These are phyloP conservation scores for Peromyscus aztecus DNA, from an alignment of 2,797 vertebrate species.

Conservation along the genomic window DNA sequence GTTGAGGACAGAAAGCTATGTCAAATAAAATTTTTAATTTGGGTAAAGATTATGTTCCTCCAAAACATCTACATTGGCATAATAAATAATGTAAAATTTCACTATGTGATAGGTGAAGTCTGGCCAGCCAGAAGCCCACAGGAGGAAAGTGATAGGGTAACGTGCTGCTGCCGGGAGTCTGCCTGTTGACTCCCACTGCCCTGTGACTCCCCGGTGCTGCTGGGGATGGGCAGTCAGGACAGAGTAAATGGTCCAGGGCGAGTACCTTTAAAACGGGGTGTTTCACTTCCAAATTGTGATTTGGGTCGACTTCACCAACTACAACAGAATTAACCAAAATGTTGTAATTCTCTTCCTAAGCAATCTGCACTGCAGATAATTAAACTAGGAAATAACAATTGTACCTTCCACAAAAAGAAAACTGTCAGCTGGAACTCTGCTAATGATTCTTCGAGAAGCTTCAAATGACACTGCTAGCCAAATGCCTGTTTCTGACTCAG, in stretches of 20 bases:
- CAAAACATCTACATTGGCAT: not conserved
- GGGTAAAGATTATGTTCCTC: not conserved
- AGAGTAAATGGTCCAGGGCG: not conserved
- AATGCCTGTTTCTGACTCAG: not conserved
- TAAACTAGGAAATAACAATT: slow-evolving; percentile 15
- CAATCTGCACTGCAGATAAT: not conserved
- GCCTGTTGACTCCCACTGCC: not conserved
- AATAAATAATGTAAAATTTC: not conserved
- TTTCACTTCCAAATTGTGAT: not conserved
- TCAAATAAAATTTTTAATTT: not conserved
- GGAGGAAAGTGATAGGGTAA: not conserved
- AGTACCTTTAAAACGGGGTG: not conserved
- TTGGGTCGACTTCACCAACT: not conserved
- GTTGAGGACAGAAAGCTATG: not conserved
- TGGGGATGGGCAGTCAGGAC: not conserved
- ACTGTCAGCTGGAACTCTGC: not conserved
- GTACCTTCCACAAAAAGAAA: not conserved
- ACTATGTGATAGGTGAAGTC: not conserved
- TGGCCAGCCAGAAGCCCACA: not conserved
- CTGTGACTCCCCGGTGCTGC: too few species aligned
- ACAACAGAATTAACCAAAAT: not conserved
- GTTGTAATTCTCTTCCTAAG: slow-evolving; percentile 26
- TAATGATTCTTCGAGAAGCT: not conserved
- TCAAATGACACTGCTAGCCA: not conserved
- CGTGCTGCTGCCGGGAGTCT: not conserved